Evolutionary conservation across 2,888 invertebrate species (phyloP), one percentile per base, ranked within the genome.

Genomic region (Alentia gelatinosa): DNA sequence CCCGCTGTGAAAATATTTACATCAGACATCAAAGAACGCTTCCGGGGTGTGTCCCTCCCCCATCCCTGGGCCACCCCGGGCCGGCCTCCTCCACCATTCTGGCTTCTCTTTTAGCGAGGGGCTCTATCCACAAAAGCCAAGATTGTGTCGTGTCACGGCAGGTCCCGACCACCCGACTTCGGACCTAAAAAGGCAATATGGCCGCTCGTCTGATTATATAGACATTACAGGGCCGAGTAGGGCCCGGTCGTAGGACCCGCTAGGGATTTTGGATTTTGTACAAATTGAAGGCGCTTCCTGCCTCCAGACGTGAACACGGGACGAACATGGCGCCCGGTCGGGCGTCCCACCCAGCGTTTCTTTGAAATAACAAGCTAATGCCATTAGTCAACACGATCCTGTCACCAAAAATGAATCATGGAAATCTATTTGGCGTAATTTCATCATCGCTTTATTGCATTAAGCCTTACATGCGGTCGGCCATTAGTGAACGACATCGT

Each of bases 391-490:
- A 86, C 86, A 47, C 86, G 86, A 86, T 86, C 86, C 86, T 26
- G 86, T 47, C 86, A 86, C 86, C 86, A 86, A 86, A 86, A 86
- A 86, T 86, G 86, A 86, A 86, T 86, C 86, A 86, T 86, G 86
- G 86, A 86, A 86, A 86, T 86, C 86, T 86, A 86, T 86, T 86
- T 86, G 86, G 86, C 86, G 86, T 86, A 86, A 86, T 86, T 86
- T 86, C 86, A 86, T 86, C 86, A 86, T 86, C 86, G 86, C 47
- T 86, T 86, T 86, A 86, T 86, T 86, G 86, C 86, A 86, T 86
- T 86, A 86, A 86, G 86, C 47, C 86, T 42, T 47, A 86, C 86
- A 86, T 86, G 86, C 42, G 86, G 33, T 19, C 86, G 26, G 30
- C 86, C 86, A 86, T 86, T 86, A 86, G 47, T 42, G 83, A 26